A percentile compares a stretch with the other conserved stretches of the same genome.
Conservation (phyloP, 2,888 invertebrate species). For the Pristionchus mayeri region DNA sequence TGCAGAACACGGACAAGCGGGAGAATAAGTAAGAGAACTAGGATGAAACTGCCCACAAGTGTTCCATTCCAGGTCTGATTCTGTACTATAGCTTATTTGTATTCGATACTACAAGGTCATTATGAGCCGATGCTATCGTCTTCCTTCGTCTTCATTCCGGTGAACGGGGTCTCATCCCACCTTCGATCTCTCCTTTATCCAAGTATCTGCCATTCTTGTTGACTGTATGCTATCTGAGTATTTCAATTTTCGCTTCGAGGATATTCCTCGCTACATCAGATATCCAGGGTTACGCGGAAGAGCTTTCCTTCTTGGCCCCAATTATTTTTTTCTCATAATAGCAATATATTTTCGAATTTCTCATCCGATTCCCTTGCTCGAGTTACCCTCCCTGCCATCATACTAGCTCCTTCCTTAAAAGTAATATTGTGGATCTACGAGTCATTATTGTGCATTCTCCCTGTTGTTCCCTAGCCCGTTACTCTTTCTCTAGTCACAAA, state of each 20-base stretch:
- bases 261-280: slow-evolving; percentile 20
- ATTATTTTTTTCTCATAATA: no score
- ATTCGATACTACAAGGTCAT: neutral
- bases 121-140: slow-evolving; percentile 32
- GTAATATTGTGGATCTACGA: slow-evolving; percentile 43
- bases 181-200: slow-evolving; percentile 17
- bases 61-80: neutral
- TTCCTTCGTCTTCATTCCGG: slow-evolving; percentile 35
- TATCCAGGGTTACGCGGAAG: slow-evolving; percentile 24
- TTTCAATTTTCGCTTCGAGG: neutral
- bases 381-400: neutral
- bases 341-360: slow-evolving; percentile 16
- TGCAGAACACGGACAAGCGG: slow-evolving; percentile 69
- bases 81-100: neutral
- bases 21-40: slow-evolving; percentile 28
- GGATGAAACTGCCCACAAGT: neutral
- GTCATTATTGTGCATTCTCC: slow-evolving; percentile 11
- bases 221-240: neutral
- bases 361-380: neutral
- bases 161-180: neutral
- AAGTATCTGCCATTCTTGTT: slow-evolving; percentile 2
- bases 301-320: slow-evolving; percentile 34
- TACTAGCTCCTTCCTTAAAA: neutral
- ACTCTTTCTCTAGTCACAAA: slow-evolving; percentile 42
- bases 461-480: slow-evolving; percentile 13